Base-by-base conservation (phyloP, 2,797 vertebrate genomes). In the Acrocephalus scirpaceus region DNA sequence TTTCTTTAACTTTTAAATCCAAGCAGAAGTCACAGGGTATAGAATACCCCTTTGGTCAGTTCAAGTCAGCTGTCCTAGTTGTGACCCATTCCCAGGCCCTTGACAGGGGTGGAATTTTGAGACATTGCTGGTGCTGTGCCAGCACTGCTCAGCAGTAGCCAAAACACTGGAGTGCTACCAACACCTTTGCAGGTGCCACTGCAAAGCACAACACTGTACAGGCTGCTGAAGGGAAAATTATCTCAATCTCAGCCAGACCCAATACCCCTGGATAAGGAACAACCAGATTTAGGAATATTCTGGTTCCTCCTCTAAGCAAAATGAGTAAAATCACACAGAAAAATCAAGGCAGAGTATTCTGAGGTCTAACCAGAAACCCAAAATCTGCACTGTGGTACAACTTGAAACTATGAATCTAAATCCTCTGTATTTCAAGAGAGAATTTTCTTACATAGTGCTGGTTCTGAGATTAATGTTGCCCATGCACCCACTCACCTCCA, bases 131-230 rank as follows among this genome's bases (percentile, higher is more conserved):
- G 11, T 36, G 34, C 42, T 69, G 62, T 36, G 47, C 21, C 30
- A 40, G 40, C 1, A 0, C 17, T 40, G 30, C 10, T 47, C 5
- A 1, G 40, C 34, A 36, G 53, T 11, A 54, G 5, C 40, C 47
- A 32, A 27, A 74, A 23, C 30, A 2, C 22, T 36, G 30, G 9
- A 14, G 9, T 14, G 18, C 23, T 42, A 42, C 19, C 56, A 42
- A 5, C 15, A 36, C 10, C 10, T 54, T 5, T 74, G 32, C 17
- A 48, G 48, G 6, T 61, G 27, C 26, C 34, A 20, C 42, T 23
- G 36, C 30, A 54, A 34, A 67, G n/a, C 40, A 53, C 30, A 32
- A 12, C 21, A 13, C 5, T 26, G 4, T 11, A 9, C 16, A 7
- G 30, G 21, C 40, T 67, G 34, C 30, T 74, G 40, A 36, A 34